A percentile compares a stretch with the other conserved stretches of the same genome.
Evolutionary conservation across 1,140 invertebrate genomes (phyloP).

Genomic region (Drosophila sulfurigaster): DNA sequence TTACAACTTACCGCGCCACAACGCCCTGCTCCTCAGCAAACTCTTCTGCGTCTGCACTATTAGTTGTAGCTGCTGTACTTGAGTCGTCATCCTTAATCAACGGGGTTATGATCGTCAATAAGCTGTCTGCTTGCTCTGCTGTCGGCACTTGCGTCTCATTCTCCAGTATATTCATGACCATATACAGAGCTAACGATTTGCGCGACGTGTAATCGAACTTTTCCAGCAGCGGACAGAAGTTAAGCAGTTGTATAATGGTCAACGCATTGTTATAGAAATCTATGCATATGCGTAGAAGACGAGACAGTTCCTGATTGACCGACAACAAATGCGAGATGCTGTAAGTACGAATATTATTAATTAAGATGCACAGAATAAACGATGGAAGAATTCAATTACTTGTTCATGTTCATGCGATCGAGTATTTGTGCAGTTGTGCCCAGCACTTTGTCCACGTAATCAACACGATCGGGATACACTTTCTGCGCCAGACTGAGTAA

Average conservation of each 20-base stretch:
- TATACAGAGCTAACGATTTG: conserved; percentile 94
- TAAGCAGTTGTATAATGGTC: conserved; percentile 92
- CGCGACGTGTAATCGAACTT: conserved; percentile 96
- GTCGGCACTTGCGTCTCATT: conserved; percentile 95
- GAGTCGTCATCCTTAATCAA: conserved; percentile 94
- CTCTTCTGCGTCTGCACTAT: conserved; percentile 92
- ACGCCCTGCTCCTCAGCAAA: conserved; percentile 98
- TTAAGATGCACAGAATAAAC: too few species aligned
- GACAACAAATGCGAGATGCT: conserved; percentile 78
- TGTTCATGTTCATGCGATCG: conserved; percentile 91
- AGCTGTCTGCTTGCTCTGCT: conserved; percentile 92
- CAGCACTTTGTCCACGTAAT: conserved; percentile 98
- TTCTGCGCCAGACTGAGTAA: conserved; percentile 97
- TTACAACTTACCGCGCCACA: conserved; percentile 86
- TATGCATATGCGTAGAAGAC: conserved; percentile 96
- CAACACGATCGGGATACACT: conserved; percentile 97
- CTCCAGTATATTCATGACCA: conserved; percentile 86
- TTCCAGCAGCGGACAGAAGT: conserved; percentile 94
- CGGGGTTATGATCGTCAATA: conserved; percentile 93
- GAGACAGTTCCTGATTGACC: conserved; percentile 91
- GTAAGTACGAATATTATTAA: background rate
- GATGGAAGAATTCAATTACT: conserved; percentile 85
- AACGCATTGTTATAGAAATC: conserved; percentile 98
- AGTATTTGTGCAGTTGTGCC: conserved; percentile 95
- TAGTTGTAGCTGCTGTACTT: conserved; percentile 84